Evolutionary conservation across 2,113 vertebrate genomes (phyloP), one percentile per base, ranked within the genome.

Genomic region (Gymnocephalus cernua): DNA sequence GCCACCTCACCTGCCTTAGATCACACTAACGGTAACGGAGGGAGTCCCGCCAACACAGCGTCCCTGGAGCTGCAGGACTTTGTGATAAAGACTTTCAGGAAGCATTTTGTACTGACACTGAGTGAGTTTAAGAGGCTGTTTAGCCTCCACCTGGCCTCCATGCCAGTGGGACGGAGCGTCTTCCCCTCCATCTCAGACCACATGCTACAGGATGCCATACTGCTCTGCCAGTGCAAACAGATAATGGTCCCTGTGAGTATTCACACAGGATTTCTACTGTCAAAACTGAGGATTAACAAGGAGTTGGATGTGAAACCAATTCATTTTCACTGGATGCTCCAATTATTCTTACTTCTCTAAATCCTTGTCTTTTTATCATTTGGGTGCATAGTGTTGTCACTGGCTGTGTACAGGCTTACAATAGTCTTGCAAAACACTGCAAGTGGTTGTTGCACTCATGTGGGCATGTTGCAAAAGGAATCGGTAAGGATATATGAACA

Each of bases 221-320:
- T 99, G 94, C 95, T 95, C 61, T 93, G 95, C 91, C 95, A 95
- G 71, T 99, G 98, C 96, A 98, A 95, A 87, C 98, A 99, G 94
- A 99, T 99, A 77, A 92, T 96, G 95, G 98, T 99, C 96, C 98
- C 98, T 97, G 98, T 99, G 92, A 98, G 98, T 99, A 91, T 83
- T 32, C 57, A 35, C 6, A 3, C 1, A 45, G n/a, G 54, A 48
- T 15, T 11, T 61, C 25, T 16, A 1, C 45, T 15, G 27, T 65
- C 44, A 23, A 13, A 67, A 15, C 45, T 6, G 11, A 41, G 47
- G 69, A 63, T 56, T 74, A 13, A 48, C 54, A 48, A 21, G 6
- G 38, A 16, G 48, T 71, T 25, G 61, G 61, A 59, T 77, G 59
- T 44, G 3, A 27, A 63, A 47, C 35, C 8, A 16, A 5, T 21